These are phyloP conservation scores for Andrena marginata DNA, from an alignment of 2,888 invertebrate species.

Conservation along the genomic window DNA sequence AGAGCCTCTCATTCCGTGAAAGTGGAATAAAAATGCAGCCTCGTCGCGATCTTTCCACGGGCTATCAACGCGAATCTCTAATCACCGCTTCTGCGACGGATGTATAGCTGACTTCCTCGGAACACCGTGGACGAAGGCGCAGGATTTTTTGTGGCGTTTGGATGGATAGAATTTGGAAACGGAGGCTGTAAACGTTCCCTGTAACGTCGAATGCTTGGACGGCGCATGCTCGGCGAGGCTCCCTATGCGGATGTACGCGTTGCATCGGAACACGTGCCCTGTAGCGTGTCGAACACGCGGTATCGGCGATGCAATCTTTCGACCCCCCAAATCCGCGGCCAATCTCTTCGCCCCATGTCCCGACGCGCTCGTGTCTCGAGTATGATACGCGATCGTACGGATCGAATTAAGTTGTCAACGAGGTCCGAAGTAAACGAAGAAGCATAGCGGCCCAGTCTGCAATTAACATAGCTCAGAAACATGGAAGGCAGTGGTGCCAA, in stretches of 20 bases:
- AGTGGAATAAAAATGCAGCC: slow-evolving; percentile 27
- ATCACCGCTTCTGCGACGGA: background rate
- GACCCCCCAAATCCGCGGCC: slow-evolving; percentile 50
- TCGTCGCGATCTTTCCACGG: slow-evolving; percentile 8
- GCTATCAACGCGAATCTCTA: slow-evolving; percentile 7
- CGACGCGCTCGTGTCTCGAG: slow-evolving; percentile 2
- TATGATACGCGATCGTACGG: slow-evolving; percentile 19
- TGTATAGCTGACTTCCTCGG: too few species aligned
- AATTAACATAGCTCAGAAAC: background rate
- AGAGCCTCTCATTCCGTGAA: slow-evolving; percentile 26
- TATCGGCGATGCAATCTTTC: slow-evolving; percentile 71
- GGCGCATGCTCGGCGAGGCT: slow-evolving; percentile 30
- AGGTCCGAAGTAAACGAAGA: background rate
- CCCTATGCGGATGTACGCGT: slow-evolving; percentile 45
- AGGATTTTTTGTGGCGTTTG: background rate
- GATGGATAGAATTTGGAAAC: background rate
- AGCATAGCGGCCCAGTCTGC: background rate
- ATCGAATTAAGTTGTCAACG: background rate
- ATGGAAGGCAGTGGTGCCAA: too few species aligned
- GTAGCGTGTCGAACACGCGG: slow-evolving; percentile 70
- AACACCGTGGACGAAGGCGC: background rate
- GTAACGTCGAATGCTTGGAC: background rate
- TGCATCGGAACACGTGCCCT: slow-evolving; percentile 65
- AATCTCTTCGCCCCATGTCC: slow-evolving; percentile 40
- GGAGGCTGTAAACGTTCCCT: slow-evolving; percentile 7